phyloP scores from a whole-genome alignment of 2,888 invertebrate genomes.

The Seira musarum region DNA sequence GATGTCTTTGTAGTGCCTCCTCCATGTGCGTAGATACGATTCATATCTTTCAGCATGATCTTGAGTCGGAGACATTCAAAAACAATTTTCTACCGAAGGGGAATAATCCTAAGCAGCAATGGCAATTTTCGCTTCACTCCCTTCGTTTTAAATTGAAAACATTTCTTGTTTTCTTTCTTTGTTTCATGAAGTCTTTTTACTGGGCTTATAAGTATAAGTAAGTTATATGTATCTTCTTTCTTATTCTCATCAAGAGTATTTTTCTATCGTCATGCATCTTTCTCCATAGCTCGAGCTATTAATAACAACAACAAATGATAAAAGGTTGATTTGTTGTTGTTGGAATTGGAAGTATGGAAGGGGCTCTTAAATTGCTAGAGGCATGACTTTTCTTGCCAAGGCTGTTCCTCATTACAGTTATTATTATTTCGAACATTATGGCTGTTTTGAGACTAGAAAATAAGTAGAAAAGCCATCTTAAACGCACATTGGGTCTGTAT shows the following conservation, averaged over 20 bases:
- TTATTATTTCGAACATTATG: slow-evolving; percentile 28
- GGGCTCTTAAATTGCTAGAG: not conserved
- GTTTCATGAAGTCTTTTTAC: no score
- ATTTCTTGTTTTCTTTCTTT: no score
- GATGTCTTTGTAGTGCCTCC: slow-evolving; percentile 42
- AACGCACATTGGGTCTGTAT: no score
- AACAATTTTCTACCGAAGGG: not conserved
- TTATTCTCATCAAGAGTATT: not conserved
- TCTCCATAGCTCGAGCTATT: no score
- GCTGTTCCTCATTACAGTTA: slow-evolving; percentile 18
- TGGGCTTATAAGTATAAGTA: no score
- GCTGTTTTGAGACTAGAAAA: slow-evolving; percentile 21
- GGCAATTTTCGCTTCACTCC: not conserved
- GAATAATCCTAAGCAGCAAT: no score
- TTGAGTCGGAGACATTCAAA: not conserved
- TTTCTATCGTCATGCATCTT: not conserved
- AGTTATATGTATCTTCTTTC: not conserved
- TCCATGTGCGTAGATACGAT: slow-evolving; percentile 41
- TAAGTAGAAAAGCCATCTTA: not conserved
- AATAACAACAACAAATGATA: not conserved
- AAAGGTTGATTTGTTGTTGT: not conserved
- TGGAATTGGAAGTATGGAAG: not conserved
- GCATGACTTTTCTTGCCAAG: not conserved
- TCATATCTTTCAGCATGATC: slow-evolving; percentile 39
- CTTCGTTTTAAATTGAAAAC: not conserved